Percentiles rank a stretch among this genome's conserved stretches.
phyloP scores from a whole-genome alignment of 1,140 invertebrate species.

The Drosophila chauvacae region DNA sequence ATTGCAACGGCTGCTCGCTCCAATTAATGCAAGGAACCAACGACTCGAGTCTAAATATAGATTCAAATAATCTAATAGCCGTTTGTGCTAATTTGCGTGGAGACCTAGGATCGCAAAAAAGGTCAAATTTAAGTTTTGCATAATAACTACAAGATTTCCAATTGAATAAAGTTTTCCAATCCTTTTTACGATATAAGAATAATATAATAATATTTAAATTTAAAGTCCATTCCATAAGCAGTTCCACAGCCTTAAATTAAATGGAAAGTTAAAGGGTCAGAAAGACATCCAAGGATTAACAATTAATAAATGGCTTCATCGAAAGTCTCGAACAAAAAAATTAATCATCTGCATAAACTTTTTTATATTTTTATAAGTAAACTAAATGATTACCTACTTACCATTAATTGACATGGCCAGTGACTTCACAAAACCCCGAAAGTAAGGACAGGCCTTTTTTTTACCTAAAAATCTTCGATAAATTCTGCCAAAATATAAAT shows the following conservation, averaged over 20 bases:
- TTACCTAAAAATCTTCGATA: too few relatives aligned
- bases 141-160: not conserved
- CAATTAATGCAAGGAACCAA: conserved; percentile 41
- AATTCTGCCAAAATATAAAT: not conserved
- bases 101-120: not conserved
- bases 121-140: not conserved
- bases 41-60: conserved; percentile 61
- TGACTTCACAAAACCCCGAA: too few relatives aligned
- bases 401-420: too few relatives aligned
- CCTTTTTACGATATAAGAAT: too few relatives aligned
- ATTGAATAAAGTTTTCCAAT: not conserved
- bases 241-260: too few relatives aligned
- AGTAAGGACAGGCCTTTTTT: too few relatives aligned
- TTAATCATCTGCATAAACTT: too few relatives aligned
- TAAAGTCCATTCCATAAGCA: not conserved
- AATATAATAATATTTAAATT: not conserved
- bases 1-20: conserved; percentile 35
- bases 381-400: not conserved
- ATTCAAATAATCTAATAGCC: conserved; percentile 28
- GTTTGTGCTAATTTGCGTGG: conserved; percentile 29
- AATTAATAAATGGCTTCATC: too few relatives aligned
- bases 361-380: not conserved
- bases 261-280: not conserved
- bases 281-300: not conserved
- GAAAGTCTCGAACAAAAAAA: too few relatives aligned